phyloP scores from a whole-genome alignment of 2,797 vertebrate species.

The Eupleurogrammus muticus region DNA sequence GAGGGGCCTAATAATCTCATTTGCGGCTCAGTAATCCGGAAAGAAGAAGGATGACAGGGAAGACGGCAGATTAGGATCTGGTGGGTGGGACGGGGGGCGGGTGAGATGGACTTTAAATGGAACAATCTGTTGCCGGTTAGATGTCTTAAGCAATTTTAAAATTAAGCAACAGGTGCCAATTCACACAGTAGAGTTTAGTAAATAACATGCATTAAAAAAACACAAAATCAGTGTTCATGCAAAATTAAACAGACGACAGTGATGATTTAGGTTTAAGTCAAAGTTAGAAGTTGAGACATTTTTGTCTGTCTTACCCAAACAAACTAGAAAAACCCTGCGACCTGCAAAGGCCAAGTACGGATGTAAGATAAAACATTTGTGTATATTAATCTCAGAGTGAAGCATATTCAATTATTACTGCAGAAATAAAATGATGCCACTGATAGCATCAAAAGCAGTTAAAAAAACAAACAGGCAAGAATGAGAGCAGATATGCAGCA shows the following conservation, averaged over 20 bases:
- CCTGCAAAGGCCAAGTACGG: not conserved
- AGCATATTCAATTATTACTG: not conserved
- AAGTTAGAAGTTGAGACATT: not conserved
- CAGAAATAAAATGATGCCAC: not conserved
- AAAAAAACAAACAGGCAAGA: too few relatives aligned
- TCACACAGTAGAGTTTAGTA: not conserved
- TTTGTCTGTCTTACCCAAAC: constrained; percentile 9
- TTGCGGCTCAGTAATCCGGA: constrained; percentile 75
- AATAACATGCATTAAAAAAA: not conserved
- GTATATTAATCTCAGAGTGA: too few relatives aligned
- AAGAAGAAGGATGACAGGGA: constrained; percentile 62
- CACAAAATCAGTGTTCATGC: not conserved
- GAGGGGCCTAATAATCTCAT: constrained; percentile 72
- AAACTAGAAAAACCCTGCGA: not conserved
- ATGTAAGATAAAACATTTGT: not conserved
- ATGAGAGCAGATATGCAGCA: too few relatives aligned
- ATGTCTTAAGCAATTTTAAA: not conserved
- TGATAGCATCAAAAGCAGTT: not conserved
- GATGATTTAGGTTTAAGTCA: not conserved
- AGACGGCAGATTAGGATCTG: constrained; percentile 61
- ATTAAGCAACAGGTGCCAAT: not conserved
- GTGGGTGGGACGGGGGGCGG: not conserved
- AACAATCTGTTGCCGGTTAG: constrained; percentile 35
- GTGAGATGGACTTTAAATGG: constrained; percentile 22
- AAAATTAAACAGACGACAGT: not conserved